These are phyloP conservation scores for Dendrolimus pini DNA, from an alignment of 2,888 invertebrate genomes.

Conservation along the genomic window DNA sequence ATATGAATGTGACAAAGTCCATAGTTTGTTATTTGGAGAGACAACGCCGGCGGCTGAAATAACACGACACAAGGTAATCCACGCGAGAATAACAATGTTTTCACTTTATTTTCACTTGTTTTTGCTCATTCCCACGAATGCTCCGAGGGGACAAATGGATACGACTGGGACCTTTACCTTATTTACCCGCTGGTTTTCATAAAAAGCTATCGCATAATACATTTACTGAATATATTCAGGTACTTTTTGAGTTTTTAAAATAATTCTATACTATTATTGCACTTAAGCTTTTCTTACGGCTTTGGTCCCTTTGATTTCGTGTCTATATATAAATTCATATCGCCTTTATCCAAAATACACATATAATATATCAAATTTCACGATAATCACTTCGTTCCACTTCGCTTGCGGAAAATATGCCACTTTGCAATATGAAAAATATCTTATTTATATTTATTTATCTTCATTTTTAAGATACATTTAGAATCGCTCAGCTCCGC, in stretches of 20 bases:
- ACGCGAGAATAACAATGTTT: slow-evolving; percentile 66
- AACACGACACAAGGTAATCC: slow-evolving; percentile 54
- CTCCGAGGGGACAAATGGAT: slow-evolving; percentile 49
- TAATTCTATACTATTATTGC: no score
- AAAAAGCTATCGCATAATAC: slow-evolving; percentile 29
- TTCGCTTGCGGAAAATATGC: no score
- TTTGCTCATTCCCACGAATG: slow-evolving; percentile 57
- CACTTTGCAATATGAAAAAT: no score
- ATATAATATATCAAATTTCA: no score
- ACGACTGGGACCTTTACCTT: slow-evolving; percentile 48
- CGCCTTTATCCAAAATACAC: no score
- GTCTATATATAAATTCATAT: no score
- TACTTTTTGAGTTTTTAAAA: not conserved
- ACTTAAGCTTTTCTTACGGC: no score
- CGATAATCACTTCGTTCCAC: no score
- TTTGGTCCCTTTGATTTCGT: no score
- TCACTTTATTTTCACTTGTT: slow-evolving; percentile 66
- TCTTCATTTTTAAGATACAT: no score
- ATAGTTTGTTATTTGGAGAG: slow-evolving; percentile 42
- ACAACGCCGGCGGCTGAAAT: slow-evolving; percentile 36
- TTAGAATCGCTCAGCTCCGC: no score
- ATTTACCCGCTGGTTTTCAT: slow-evolving; percentile 45
- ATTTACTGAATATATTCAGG: slow-evolving; percentile 12
- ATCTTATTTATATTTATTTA: no score
- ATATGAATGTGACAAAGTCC: slow-evolving; percentile 29